Evolutionary conservation across 2,113 vertebrate species (phyloP), one percentile per base, ranked within the genome.

Genomic region (Acanthisitta chloris): DNA sequence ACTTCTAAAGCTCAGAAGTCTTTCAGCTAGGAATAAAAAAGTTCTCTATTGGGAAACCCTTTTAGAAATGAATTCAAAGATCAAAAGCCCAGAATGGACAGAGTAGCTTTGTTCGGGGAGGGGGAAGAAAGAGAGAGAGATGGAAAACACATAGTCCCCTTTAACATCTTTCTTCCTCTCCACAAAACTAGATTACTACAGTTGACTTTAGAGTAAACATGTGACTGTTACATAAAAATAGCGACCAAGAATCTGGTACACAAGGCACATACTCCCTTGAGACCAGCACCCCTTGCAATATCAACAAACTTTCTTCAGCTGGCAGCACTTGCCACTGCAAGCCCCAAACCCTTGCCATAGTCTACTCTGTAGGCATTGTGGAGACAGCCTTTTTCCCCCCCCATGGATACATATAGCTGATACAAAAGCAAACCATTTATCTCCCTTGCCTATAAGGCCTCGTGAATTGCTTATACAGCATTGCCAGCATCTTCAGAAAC

Each of bases 1-100:
- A 42, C 55, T 91, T 94, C 69, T 88, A 51, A 86, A 86, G 72
- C 31, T 79, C 57, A 67, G n/a, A n/a, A n/a, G 51, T 36, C 64
- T 81, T 77, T 57, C 59, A 83, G 45, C 33, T 70, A 90, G 33
- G 26, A 83, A 66, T 62, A 54, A 31, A 54, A 31, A 77, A 65
- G 38, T 38, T 61, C 28, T 52, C 62, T 36, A 20, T 25, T 23
- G 62, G 38, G 33, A 88, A 90, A 77, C 12, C 7, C 5, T 83
- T 77, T 80, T 8, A 77, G 17, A 88, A 79, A 82, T 8, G 0
- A 78, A 82, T 48, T 64, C 5, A 38, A 85, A 81, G 91, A 55
- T 67, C 52, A 87, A 70, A 90, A 70, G 7, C 29, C 9, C 4
- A 24, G 29, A 54, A 2, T 80, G 52, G 71, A 73, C 14, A 85